Base-by-base conservation (phyloP, 2,888 invertebrate genomes). In the Spodoptera littoralis region DNA sequence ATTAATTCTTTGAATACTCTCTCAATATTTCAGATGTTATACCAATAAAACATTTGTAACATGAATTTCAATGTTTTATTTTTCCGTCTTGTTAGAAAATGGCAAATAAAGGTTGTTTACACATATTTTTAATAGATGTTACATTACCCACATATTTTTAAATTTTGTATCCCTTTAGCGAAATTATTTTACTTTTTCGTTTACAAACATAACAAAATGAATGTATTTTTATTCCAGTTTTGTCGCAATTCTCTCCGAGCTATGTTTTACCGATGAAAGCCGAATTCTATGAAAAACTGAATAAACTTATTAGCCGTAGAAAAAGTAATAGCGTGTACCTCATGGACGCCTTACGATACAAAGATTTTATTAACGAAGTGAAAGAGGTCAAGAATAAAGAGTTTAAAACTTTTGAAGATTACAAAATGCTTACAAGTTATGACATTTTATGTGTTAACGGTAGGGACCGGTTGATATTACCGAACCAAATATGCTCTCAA, bases 381-480 rank as follows among this genome's bases (percentile, higher is more conserved):
- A 89, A 88, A 54, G 74, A 83, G 53, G 80, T 89, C 0, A 92
- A 91, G 76, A 69, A 60, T 9, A 90, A 89, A 70, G 13, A 27
- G 18, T 36, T 76, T 9, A 93, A 92, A 72, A 79, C 74, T 27
- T 92, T 85, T 60, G 86, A 90, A 22, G 93, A 93, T 60, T 92
- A 85, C 44, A 90, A 86, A 82, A 85, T 90, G 84, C 76, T 93
- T 43, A 81, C 88, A 0, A 90, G 80, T 65, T 93, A 92, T 70
- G 91, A 92, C 70, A 62, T 92, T 24, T 46, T 91, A 44, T 71
- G 83, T 30, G 66, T 89, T 0, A 85, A 79, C 46, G 86, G 85
- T 0, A 86, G 64, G 60, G 88, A 91, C 46, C 82, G 86, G 60
- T 77, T 93, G 0, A 85, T 93, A 36, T 86, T 86, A 65, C 89